Evolutionary conservation across 2,113 vertebrate species (phyloP), one percentile per base, ranked within the genome.

Genomic region (Semnornis frantzii): DNA sequence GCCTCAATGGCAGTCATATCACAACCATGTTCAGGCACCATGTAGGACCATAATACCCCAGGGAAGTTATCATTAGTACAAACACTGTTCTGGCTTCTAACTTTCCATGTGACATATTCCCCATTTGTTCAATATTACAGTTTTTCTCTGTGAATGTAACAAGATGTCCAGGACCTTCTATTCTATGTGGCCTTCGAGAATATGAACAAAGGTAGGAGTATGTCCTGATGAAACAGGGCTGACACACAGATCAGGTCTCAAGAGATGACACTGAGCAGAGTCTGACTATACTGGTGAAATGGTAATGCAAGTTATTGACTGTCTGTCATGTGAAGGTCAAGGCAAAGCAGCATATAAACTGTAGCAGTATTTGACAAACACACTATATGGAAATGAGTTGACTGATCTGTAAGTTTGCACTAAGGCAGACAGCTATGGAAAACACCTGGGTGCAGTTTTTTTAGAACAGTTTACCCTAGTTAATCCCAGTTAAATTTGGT

Each of bases 261-360:
- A 44, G 55, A 60, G 11, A 37, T 44, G 33, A 58, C 21, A 15
- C 9, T 46, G 15, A 42, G 20, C 28, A 20, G 12, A 25, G 21
- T 85, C 42, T 57, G 31, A 55, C 25, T 64, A 25, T 42, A 55
- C 9, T 33, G 30, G 20, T 46, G 34, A 75, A 63, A 71, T 42
- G 24, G 5, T 60, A 78, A 74, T 57, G n/a, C 16, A 84, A 74
- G 18, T 71, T 78, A 12, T 55, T 82, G 75, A 55, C 6, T 54
- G 21, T 39, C n/a, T 87, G n/a, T 33, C 19, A 65, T 0, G 0
- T 0, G 0, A 89, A 89, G 33, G 33, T 60, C 54, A 76, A 68
- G 48, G n/a, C 37, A 71, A 24, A n/a, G 8, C 52, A 84, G 34
- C 18, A n/a, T 12, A 12, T 1, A 60, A 57, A 19, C 34, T 75